phyloP scores from a whole-genome alignment of 2,113 vertebrate genomes.

The Microcebus jonahi region DNA sequence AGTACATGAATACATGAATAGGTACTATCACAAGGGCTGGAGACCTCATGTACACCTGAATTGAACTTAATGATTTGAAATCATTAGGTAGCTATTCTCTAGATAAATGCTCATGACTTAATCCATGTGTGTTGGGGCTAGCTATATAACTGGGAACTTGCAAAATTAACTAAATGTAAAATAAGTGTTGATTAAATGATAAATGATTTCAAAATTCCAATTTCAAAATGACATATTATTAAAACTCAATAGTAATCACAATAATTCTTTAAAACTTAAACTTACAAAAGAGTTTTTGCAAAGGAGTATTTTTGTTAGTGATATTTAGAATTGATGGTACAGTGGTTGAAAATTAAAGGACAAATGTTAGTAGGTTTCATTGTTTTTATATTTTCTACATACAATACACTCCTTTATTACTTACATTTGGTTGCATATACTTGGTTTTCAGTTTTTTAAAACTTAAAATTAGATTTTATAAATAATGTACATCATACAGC shows the following conservation, averaged over 20 bases:
- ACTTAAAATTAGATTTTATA: constrained; percentile 15
- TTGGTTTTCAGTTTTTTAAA: neutral
- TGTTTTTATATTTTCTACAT: neutral
- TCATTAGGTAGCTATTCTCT: neutral
- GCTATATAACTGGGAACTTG: neutral
- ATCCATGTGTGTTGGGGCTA: neutral
- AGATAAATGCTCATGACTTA: neutral
- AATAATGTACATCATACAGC: neutral
- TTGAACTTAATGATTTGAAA: neutral
- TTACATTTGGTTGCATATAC: neutral
- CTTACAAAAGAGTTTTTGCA: neutral
- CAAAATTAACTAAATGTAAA: neutral
- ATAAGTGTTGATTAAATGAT: constrained; percentile 11
- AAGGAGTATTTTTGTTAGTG: neutral
- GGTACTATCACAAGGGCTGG: neutral
- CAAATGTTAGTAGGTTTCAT: neutral
- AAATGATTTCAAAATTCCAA: neutral
- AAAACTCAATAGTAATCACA: neutral
- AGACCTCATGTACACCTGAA: neutral
- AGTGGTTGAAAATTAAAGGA: neutral
- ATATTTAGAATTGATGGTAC: neutral
- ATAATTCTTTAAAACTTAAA: neutral
- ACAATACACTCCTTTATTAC: neutral
- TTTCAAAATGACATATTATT: neutral
- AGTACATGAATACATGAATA: neutral